These are phyloP conservation scores for Drosophila leontia DNA, from an alignment of 1,140 invertebrate species.

Conservation along the genomic window DNA sequence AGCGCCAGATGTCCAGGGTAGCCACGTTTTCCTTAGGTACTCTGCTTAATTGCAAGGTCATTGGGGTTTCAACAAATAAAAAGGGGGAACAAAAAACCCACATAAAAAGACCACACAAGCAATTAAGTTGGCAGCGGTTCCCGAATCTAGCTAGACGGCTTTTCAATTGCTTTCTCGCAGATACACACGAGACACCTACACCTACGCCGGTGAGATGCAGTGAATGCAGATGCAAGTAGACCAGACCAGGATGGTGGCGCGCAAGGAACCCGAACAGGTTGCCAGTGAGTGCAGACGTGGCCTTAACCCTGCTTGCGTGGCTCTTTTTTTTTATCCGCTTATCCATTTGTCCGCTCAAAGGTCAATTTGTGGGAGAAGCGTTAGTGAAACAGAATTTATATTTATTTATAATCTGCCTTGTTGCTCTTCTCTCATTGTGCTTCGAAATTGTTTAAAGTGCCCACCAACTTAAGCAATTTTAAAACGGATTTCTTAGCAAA, in stretches of 20 bases:
- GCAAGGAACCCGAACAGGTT: constrained; percentile 31
- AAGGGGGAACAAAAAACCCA: not conserved
- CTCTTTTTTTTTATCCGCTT: not conserved
- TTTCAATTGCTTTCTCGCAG: constrained; percentile 45
- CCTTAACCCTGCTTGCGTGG: constrained; percentile 24
- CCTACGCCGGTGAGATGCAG: constrained; percentile 5
- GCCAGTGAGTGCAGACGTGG: constrained; percentile 45
- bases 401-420: not conserved
- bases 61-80: constrained; percentile 7
- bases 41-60: constrained; percentile 37
- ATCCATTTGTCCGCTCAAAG: constrained; percentile 6
- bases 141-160: constrained; percentile 37
- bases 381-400: not conserved
- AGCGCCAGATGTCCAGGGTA: constrained; percentile 8
- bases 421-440: not conserved
- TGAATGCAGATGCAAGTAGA: constrained; percentile 10
- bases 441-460: not conserved
- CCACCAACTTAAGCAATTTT: not conserved
- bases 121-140: constrained; percentile 43
- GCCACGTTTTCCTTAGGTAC: constrained; percentile 1
- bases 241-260: constrained; percentile 6
- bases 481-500: not conserved
- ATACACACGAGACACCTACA: constrained; percentile 21
- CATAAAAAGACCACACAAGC: constrained; percentile 9
- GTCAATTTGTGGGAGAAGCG: constrained; percentile 6